A percentile compares a stretch with the other conserved stretches of the same genome.
Conservation (phyloP, 1,140 invertebrate species). For the Pogonus chalceus region DNA sequence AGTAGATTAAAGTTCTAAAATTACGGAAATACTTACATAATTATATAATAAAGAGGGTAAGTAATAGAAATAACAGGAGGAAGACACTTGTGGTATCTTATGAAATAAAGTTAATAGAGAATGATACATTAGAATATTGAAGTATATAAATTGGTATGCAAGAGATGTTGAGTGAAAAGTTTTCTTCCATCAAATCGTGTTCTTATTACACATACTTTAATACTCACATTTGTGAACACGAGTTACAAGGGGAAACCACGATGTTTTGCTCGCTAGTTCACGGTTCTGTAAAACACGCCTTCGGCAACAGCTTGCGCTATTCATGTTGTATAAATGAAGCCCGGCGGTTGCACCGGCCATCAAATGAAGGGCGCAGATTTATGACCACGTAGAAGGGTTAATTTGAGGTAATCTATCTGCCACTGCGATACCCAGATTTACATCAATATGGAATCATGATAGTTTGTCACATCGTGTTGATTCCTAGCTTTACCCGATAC, state of each 20-base stretch:
- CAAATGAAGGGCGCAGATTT: conserved; percentile 21
- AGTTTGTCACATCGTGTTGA: not conserved
- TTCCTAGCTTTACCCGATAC: too few species aligned
- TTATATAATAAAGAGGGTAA: too few species aligned
- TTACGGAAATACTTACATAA: too few species aligned
- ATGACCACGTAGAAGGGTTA: conserved; percentile 26
- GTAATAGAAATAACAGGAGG: too few species aligned
- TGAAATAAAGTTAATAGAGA: too few species aligned
- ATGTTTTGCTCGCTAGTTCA: not conserved
- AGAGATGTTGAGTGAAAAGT: too few species aligned
- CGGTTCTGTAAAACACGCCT: not conserved
- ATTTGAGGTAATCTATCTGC: conserved; percentile 27
- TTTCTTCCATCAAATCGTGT: not conserved
- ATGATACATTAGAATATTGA: too few species aligned
- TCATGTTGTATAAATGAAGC: conserved; percentile 6
- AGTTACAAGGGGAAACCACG: not conserved
- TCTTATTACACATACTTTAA: conserved; percentile 6
- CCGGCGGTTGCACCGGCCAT: not conserved
- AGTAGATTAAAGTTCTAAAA: too few species aligned
- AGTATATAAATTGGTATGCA: too few species aligned
- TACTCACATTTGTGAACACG: too few species aligned
- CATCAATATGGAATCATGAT: too few species aligned
- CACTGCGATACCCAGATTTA: conserved; percentile 15
- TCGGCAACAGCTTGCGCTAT: not conserved
- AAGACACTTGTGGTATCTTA: too few species aligned